Evolutionary conservation across 1,140 invertebrate genomes (phyloP), one percentile per base, ranked within the genome.

Genomic region (Branchinecta lynchi): DNA sequence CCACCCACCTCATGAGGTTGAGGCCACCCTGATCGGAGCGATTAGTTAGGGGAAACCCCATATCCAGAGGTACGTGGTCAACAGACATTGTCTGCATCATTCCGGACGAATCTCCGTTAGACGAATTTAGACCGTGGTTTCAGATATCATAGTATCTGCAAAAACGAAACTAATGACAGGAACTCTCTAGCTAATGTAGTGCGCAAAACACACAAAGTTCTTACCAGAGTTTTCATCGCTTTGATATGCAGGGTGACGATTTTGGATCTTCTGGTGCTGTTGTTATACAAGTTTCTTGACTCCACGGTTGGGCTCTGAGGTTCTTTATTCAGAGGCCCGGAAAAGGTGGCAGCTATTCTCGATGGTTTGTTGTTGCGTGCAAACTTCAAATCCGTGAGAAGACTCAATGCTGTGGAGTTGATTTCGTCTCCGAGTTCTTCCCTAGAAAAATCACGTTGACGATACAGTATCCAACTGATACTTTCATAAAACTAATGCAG

Each of bases 401-500:
- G 17, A 20, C 51, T 60, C 3, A 60, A 20, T 15, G 51, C 51
- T 60, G 51, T 20, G 17, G 12, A 15, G 17, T 60, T 60, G 12
- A 60, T 60, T 20, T 60, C 51, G 12, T 60, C 51, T 60, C 51
- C 51, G 17, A 60, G 51, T 20, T 60, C 51, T 20, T 60, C 51
- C 17, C 51, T 60, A 60, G 51, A 60, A 60, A n/a, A 20, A 60
- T 20, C 3, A 60, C 6, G 12, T 60, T 15, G 51, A 60, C 2
- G 32, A 32, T 32, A 32, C 32, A 32, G 32, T 32, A 32, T 3
- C 32, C 32, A 32, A 5, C 32, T 32, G 32, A 32, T 32, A 32
- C 32, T 32, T 3, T 32, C 32, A 5, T 1, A 32, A 32, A 32
- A 32, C 2, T 3, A 32, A 32, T 1, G 32, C 32, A 32, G n/a